Conservation (phyloP, 2,113 vertebrate species). For the Pyrgilauda ruficollis region DNA sequence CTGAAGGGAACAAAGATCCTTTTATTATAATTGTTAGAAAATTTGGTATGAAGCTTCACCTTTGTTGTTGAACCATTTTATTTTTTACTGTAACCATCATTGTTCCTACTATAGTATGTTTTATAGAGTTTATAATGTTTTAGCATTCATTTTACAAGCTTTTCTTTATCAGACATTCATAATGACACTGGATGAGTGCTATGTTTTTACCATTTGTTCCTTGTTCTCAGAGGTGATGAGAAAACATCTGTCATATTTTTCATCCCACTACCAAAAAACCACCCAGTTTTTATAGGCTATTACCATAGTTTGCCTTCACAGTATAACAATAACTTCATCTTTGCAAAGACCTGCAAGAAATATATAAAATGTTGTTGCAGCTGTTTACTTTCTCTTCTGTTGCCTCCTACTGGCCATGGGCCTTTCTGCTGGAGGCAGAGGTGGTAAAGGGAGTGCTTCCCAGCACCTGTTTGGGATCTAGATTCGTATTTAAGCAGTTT, state of each 20-base stretch:
- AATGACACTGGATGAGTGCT: neutral
- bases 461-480: neutral
- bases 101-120: constrained; percentile 28
- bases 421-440: neutral
- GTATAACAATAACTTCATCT: neutral
- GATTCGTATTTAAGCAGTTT: neutral
- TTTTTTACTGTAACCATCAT: constrained; percentile 49
- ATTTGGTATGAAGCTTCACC: constrained; percentile 38
- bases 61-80: constrained; percentile 12
- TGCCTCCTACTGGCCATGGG: neutral
- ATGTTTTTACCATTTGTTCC: neutral
- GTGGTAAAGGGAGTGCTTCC: neutral
- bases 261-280: neutral
- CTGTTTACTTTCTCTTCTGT: neutral
- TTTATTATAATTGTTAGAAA: constrained; percentile 1
- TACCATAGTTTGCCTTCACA: neutral
- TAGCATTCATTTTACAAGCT: neutral
- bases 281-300: neutral
- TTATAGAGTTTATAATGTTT: constrained; percentile 17
- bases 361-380: accelerated
- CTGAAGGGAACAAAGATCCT: neutral
- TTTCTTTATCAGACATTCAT: neutral
- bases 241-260: neutral
- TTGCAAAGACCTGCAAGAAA: neutral
- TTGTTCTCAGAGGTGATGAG: neutral